Percentiles rank a stretch among this genome's conserved stretches.
phyloP scores from a whole-genome alignment of 2,113 vertebrate species.

The Meriones unguiculatus region DNA sequence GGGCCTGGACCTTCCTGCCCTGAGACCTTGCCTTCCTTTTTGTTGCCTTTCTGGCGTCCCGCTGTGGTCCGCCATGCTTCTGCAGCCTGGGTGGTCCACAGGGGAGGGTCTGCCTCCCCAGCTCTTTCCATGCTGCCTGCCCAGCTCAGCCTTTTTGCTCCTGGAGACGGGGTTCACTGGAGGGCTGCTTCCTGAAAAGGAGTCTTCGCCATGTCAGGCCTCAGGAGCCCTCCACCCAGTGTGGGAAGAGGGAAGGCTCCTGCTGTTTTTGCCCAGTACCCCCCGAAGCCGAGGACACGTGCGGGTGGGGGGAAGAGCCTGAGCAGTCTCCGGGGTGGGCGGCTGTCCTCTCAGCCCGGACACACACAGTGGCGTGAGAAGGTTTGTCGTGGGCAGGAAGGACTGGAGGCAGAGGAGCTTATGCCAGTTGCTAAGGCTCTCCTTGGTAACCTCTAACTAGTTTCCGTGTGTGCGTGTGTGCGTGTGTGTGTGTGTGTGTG shows the following conservation, averaged over 20 bases:
- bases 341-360: too few species aligned
- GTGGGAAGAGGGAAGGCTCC: neutral
- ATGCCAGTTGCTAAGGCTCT: neutral
- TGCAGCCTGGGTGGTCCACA: neutral
- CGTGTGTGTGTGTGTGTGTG: neutral
- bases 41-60: neutral
- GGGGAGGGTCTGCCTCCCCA: too few species aligned
- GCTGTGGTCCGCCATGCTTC: neutral
- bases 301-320: too few species aligned
- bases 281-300: neutral
- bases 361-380: too few species aligned
- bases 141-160: rapidly evolving
- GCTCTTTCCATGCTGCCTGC: rapidly evolving
- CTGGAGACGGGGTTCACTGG: neutral
- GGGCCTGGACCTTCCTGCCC: neutral
- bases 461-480: neutral
- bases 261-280: neutral
- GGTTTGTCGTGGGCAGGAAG: neutral
- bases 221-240: neutral
- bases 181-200: neutral
- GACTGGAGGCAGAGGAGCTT: neutral
- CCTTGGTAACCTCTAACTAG: neutral
- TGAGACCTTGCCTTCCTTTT: neutral
- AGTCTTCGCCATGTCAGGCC: neutral
- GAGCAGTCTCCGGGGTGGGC: too few species aligned